These are phyloP conservation scores for Calidris pygmaea DNA, from an alignment of 2,113 vertebrate species.

Conservation along the genomic window DNA sequence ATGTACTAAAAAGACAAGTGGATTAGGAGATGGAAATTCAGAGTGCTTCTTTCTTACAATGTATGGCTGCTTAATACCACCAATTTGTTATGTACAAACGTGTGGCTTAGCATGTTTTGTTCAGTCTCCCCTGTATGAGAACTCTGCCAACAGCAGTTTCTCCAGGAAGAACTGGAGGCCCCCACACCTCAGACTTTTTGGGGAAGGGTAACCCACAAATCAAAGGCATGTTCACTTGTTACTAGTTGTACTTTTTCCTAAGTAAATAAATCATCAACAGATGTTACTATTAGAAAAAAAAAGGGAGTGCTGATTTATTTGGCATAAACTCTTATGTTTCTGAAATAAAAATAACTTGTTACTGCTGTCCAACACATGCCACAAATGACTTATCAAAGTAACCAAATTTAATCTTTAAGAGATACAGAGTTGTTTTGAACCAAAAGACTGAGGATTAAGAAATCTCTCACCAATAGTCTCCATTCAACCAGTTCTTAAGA, in stretches of 20 bases:
- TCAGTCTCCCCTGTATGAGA: not conserved
- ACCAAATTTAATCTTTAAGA: not conserved
- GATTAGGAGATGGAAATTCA: slow-evolving; percentile 27
- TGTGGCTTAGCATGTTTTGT: not conserved
- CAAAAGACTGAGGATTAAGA: not conserved
- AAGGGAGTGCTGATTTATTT: not conserved
- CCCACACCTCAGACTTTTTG: not conserved
- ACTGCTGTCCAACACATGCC: not conserved
- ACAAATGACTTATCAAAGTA: not conserved
- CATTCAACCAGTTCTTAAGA: not conserved
- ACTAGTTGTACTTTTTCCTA: not conserved
- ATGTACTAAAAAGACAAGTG: slow-evolving; percentile 32
- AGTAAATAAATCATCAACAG: slow-evolving; percentile 22
- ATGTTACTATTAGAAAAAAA: not conserved
- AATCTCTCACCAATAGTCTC: not conserved
- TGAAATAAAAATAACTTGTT: not conserved
- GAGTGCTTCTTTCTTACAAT: not conserved
- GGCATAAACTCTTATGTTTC: not conserved
- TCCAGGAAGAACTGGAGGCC: not conserved
- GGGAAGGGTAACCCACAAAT: not conserved
- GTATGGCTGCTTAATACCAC: not conserved
- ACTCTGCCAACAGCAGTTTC: not conserved
- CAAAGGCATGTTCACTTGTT: not conserved
- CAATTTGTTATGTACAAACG: not conserved
- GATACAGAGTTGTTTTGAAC: not conserved